Conservation (phyloP, 2,888 invertebrate genomes). For the Tridacna crocea region DNA sequence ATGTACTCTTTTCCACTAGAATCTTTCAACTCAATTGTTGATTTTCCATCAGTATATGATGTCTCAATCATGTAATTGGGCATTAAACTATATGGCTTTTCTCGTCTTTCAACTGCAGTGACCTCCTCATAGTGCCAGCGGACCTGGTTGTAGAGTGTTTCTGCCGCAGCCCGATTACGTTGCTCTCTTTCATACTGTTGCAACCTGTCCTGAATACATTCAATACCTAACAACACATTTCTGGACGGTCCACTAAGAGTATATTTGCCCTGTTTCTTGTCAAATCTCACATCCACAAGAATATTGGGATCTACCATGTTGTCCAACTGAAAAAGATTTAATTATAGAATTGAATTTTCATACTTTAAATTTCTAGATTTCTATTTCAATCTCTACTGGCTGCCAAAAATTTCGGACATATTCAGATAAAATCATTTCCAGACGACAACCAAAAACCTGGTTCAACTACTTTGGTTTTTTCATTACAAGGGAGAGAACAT, state of each 20-base stretch:
- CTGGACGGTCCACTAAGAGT: conserved; percentile 45
- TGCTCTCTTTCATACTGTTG: conserved; percentile 38
- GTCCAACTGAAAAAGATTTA: conserved; percentile 44
- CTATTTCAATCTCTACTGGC: too few relatives aligned
- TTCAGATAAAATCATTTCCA: too few relatives aligned
- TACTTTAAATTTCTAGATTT: too few relatives aligned
- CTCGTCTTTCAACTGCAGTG: conserved; percentile 32
- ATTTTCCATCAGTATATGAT: conserved; percentile 49
- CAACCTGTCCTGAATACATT: conserved; percentile 50
- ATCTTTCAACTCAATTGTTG: conserved; percentile 41
- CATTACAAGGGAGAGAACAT: too few relatives aligned
- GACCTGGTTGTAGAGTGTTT: conserved; percentile 50
- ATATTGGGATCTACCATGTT: conserved; percentile 48
- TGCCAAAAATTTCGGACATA: too few relatives aligned
- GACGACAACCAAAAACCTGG: too few relatives aligned
- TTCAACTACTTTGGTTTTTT: too few relatives aligned
- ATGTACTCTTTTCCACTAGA: conserved; percentile 42
- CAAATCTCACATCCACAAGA: conserved; percentile 51
- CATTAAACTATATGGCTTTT: conserved; percentile 43
- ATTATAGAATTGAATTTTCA: not conserved
- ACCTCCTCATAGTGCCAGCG: conserved; percentile 52
- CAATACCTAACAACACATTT: conserved; percentile 49
- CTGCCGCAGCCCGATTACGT: conserved; percentile 45
- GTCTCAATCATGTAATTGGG: conserved; percentile 54
- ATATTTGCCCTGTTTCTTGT: conserved; percentile 54